phyloP scores from a whole-genome alignment of 2,888 invertebrate species.

The Litoditis marina region DNA sequence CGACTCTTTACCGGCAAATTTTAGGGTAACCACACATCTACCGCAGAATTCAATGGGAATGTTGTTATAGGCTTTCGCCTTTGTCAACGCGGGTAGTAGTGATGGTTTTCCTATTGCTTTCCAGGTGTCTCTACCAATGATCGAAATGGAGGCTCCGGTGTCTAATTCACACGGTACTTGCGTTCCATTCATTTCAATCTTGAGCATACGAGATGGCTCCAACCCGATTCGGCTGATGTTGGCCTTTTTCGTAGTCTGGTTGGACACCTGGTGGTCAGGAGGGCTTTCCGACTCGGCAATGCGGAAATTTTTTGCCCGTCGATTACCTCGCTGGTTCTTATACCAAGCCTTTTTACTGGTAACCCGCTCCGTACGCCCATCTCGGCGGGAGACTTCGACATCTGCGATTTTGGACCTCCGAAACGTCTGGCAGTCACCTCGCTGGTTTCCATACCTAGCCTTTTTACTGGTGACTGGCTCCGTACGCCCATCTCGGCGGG shows the following conservation, averaged over 20 bases:
- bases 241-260: too few relatives aligned
- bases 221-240: neutral
- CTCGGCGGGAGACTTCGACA: neutral
- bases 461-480: too few relatives aligned
- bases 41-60: neutral
- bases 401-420: neutral
- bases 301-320: too few relatives aligned
- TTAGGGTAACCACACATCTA: neutral
- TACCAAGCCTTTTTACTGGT: neutral
- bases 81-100: fast-evolving
- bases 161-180: neutral
- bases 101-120: neutral
- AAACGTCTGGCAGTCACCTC: too few relatives aligned
- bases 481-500: too few relatives aligned
- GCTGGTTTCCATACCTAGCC: too few relatives aligned
- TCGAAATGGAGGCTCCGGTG: neutral
- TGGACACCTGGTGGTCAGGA: too few relatives aligned
- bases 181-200: neutral
- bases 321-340: too few relatives aligned
- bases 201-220: neutral
- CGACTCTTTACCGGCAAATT: neutral
- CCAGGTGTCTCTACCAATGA: neutral
- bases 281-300: too few relatives aligned
- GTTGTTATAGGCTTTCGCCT: neutral
- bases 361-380: neutral